A percentile compares a stretch with the other conserved stretches of the same genome.
Evolutionary conservation across 1,140 invertebrate species (phyloP).

Genomic region (Protaetia brevitarsis): DNA sequence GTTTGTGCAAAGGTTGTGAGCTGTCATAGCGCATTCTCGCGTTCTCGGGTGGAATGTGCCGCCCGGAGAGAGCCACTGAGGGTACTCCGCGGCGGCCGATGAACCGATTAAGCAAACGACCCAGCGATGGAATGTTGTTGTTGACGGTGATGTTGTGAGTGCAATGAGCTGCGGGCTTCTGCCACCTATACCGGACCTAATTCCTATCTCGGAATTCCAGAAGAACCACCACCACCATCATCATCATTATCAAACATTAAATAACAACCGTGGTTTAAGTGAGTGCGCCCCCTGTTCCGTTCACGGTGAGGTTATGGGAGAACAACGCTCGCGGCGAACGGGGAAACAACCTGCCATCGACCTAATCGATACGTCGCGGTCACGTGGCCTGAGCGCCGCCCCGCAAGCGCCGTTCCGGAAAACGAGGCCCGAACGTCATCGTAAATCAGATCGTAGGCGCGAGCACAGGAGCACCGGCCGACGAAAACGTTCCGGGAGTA

Average conservation of each 20-base stretch:
- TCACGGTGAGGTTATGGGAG: conserved; percentile 43
- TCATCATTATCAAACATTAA: conserved; percentile 29
- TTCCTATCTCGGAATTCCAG: conserved; percentile 45
- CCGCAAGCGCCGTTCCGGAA: conserved; percentile 43
- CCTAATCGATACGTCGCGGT: conserved; percentile 45
- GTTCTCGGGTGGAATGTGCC: conserved; percentile 11
- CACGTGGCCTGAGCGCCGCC: conserved; percentile 46
- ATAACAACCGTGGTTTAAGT: conserved; percentile 28
- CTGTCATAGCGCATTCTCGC: background rate
- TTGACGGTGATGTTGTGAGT: conserved; percentile 27
- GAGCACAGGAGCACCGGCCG: conserved; percentile 34
- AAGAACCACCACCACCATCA: conserved; percentile 29
- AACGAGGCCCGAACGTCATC: conserved; percentile 42
- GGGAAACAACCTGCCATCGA: conserved; percentile 40
- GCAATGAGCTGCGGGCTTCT: conserved; percentile 44
- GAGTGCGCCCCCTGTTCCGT: conserved; percentile 32
- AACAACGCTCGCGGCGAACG: conserved; percentile 45
- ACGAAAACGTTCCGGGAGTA: conserved; percentile 50
- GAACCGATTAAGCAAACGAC: conserved; percentile 20
- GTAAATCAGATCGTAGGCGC: conserved; percentile 48
- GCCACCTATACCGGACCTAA: conserved; percentile 48
- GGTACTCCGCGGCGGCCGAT: conserved; percentile 22
- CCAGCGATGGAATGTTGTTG: conserved; percentile 16
- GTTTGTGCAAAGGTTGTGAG: background rate
- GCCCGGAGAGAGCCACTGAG: conserved; percentile 2